Percentiles rank a stretch among this genome's conserved stretches.
Evolutionary conservation across 2,888 invertebrate genomes (phyloP).

Genomic region (Nymphalis polychloros): DNA sequence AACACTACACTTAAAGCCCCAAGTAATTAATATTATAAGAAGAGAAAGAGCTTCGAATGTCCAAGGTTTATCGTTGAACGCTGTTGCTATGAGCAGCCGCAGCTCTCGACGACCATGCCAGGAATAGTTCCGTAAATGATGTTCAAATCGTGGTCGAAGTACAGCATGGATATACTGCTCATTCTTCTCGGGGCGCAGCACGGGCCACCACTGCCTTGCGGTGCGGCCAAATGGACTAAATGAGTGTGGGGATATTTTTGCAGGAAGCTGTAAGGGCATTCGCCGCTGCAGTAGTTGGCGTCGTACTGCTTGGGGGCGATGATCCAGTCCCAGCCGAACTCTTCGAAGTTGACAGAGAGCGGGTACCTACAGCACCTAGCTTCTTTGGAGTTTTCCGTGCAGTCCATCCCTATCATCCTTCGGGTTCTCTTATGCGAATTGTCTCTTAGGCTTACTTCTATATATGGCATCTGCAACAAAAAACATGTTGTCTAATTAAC

Average conservation of each 20-base stretch:
- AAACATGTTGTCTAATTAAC: constrained; percentile 1
- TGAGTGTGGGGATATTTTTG: constrained; percentile 95
- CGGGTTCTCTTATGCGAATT: constrained; percentile 84
- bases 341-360: constrained; percentile 94
- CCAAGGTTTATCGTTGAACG: constrained; percentile 13
- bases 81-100: constrained; percentile 90
- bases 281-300: constrained; percentile 97
- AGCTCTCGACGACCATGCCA: constrained; percentile 96
- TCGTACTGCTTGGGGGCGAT: constrained; percentile 97
- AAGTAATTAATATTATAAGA: constrained; percentile 40
- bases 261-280: constrained; percentile 93
- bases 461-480: constrained; percentile 75
- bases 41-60: constrained; percentile 24
- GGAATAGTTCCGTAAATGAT: constrained; percentile 94
- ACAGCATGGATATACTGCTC: constrained; percentile 94
- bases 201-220: constrained; percentile 89
- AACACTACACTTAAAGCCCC: constrained; percentile 61
- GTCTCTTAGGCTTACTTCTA: constrained; percentile 77
- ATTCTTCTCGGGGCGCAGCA: constrained; percentile 96
- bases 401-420: constrained; percentile 90
- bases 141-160: constrained; percentile 93
- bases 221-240: constrained; percentile 90
- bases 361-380: constrained; percentile 97
- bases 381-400: constrained; percentile 90
- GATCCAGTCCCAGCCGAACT: constrained; percentile 99